Conservation (phyloP, 2,113 vertebrate genomes). For the Passer domesticus region DNA sequence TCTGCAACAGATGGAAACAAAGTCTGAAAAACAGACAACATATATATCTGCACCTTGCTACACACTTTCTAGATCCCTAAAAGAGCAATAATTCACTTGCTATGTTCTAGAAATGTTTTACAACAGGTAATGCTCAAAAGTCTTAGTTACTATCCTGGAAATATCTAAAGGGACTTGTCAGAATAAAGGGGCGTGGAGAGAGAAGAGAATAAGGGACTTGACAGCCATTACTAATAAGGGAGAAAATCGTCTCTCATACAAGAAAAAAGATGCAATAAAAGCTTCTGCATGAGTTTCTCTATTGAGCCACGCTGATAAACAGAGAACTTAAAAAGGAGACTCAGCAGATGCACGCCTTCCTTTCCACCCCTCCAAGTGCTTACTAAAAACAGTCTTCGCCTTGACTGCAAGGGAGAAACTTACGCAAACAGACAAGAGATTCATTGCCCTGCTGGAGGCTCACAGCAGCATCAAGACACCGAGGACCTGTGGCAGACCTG, state of each 20-base stretch:
- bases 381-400: not conserved
- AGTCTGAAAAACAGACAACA: not conserved
- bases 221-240: not conserved
- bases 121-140: not conserved
- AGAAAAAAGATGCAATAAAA: not conserved
- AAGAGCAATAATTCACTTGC: not conserved
- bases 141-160: not conserved
- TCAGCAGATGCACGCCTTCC: not conserved
- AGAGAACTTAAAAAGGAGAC: not conserved
- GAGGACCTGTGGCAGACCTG: not conserved
- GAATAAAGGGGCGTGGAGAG: accelerated
- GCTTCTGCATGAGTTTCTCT: not conserved
- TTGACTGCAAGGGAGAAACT: not conserved
- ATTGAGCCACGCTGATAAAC: not conserved
- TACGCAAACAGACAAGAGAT: not conserved
- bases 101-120: not conserved
- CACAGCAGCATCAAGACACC: not conserved
- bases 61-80: not conserved
- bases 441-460: not conserved
- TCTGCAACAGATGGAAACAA: not conserved
- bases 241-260: not conserved
- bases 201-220: not conserved
- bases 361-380: not conserved
- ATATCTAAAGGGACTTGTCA: not conserved
- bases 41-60: not conserved